A percentile compares a stretch with the other conserved stretches of the same genome.
Evolutionary conservation across 2,797 vertebrate genomes (phyloP).

Genomic region (Centropyge bicolor): DNA sequence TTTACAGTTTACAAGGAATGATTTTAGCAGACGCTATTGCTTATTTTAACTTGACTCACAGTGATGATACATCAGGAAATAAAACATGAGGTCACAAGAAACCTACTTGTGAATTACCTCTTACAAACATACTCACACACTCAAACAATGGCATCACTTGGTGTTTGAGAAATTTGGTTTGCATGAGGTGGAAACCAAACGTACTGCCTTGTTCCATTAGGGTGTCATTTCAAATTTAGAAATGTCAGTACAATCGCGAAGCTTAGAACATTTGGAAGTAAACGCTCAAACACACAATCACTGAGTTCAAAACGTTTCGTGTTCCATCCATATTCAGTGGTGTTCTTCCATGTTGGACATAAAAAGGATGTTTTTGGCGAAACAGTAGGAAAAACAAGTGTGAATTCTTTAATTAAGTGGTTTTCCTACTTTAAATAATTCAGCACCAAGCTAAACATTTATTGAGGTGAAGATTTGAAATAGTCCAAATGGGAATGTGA

Average conservation of each 20-base stretch:
- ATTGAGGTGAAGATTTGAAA: conserved; percentile 38
- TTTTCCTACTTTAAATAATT: conserved; percentile 55
- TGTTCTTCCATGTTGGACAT: conserved; percentile 8
- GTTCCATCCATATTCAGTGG: conserved; percentile 27
- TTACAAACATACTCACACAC: conserved; percentile 7
- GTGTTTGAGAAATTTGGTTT: conserved; percentile 11
- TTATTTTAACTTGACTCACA: conserved; percentile 8
- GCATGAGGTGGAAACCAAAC: not conserved
- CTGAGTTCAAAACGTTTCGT: conserved; percentile 25
- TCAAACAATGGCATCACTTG: conserved; percentile 19
- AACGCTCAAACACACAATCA: conserved; percentile 15
- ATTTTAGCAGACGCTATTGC: conserved; percentile 9
- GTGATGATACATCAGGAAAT: conserved; percentile 12
- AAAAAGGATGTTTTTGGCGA: conserved; percentile 46
- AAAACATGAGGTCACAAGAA: conserved; percentile 15
- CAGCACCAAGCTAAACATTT: conserved; percentile 43
- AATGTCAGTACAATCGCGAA: conserved; percentile 23
- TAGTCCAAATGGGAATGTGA: conserved; percentile 47
- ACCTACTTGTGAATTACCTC: conserved; percentile 6
- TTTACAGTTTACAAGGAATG: not conserved
- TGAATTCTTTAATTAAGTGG: conserved; percentile 48
- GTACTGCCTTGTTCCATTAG: conserved; percentile 5
- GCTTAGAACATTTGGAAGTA: conserved; percentile 16
- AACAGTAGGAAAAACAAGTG: conserved; percentile 38
- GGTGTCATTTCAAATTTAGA: conserved; percentile 21